These are phyloP conservation scores for Pangasius larnaudii DNA, from an alignment of 2,797 vertebrate species.

Conservation along the genomic window DNA sequence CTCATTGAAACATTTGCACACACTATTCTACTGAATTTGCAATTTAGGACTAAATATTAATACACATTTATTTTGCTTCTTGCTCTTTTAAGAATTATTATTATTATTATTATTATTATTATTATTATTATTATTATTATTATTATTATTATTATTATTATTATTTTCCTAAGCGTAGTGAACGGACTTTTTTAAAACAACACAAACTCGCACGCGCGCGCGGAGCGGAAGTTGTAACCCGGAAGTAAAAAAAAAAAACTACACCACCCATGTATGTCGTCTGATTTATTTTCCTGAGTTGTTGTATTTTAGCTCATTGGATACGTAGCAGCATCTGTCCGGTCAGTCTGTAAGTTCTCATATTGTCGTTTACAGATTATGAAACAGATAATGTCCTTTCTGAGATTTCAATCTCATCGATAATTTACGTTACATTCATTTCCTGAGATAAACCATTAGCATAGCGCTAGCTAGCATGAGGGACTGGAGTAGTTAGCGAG, in stretches of 20 bases:
- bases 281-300: neutral
- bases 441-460: neutral
- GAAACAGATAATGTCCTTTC: neutral
- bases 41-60: neutral
- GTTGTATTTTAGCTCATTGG: neutral
- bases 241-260: neutral
- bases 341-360: constrained; percentile 22
- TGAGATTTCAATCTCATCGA: neutral
- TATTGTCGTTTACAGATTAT: neutral
- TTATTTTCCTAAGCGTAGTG: neutral
- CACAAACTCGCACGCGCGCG: too few species aligned
- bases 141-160: neutral
- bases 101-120: neutral
- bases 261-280: neutral
- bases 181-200: neutral
- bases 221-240: neutral
- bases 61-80: neutral
- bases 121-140: neutral
- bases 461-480: neutral
- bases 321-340: neutral
- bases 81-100: neutral
- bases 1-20: neutral
- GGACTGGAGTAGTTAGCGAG: neutral
- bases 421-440: neutral
- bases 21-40: neutral